Conservation (phyloP, 2,888 invertebrate species). For the Acanthosepion esculentum region DNA sequence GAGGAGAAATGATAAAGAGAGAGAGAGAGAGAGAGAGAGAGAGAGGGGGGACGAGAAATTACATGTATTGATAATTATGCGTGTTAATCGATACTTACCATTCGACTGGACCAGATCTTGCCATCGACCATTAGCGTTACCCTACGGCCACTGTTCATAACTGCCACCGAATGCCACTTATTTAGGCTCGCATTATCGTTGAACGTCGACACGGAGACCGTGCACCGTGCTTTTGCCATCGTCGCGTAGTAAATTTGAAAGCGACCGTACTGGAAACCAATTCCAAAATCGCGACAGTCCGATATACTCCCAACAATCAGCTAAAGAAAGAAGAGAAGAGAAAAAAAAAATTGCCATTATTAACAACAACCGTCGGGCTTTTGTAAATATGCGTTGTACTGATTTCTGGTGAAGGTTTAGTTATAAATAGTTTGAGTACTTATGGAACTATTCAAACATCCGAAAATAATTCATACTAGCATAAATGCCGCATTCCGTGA, state of each 20-base stretch:
- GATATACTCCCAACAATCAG: slow-evolving; percentile 60
- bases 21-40: too few relatives aligned
- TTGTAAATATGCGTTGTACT: too few relatives aligned
- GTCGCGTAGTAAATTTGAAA: slow-evolving; percentile 60
- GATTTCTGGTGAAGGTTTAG: too few relatives aligned
- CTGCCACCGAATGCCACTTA: slow-evolving; percentile 63
- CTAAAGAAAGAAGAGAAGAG: slow-evolving; percentile 50
- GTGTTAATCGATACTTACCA: not conserved
- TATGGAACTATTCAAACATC: too few relatives aligned
- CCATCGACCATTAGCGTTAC: slow-evolving; percentile 57
- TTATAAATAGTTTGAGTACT: too few relatives aligned
- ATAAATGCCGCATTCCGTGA: too few relatives aligned
- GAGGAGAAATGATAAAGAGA: too few relatives aligned
- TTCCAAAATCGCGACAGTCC: slow-evolving; percentile 61
- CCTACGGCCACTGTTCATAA: slow-evolving; percentile 59
- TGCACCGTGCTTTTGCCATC: slow-evolving; percentile 53
- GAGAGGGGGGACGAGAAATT: too few relatives aligned
- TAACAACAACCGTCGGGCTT: too few relatives aligned
- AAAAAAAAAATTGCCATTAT: not conserved
- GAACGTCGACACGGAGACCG: slow-evolving; percentile 56
- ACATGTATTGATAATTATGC: too few relatives aligned
- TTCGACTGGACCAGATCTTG: not conserved
- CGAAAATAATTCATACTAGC: too few relatives aligned
- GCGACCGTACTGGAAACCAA: slow-evolving; percentile 55
- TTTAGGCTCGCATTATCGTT: slow-evolving; percentile 52